Evolutionary conservation across 1,140 invertebrate genomes (phyloP).

Genomic region (Camponotus vicinus): DNA sequence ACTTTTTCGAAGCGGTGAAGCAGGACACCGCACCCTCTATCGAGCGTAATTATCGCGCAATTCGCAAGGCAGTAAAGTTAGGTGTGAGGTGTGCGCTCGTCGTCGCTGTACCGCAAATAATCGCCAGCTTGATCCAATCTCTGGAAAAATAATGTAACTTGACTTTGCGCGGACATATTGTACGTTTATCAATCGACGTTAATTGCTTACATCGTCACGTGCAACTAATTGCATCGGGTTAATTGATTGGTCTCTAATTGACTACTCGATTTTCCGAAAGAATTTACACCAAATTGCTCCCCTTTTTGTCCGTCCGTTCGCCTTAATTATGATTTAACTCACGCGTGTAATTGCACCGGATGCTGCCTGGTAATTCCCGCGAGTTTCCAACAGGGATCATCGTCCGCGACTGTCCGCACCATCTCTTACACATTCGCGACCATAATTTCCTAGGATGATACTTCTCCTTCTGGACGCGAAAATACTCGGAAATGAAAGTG

Average conservation of each 20-base stretch:
- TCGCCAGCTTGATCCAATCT: conserved; percentile 17
- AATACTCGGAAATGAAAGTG: conserved; percentile 73
- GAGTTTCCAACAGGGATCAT: conserved; percentile 41
- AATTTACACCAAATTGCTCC: conserved; percentile 12
- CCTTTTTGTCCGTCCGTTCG: background rate
- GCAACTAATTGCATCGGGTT: background rate
- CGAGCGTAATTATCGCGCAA: conserved; percentile 40
- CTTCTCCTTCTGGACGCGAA: conserved; percentile 63
- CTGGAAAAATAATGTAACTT: conserved; percentile 3
- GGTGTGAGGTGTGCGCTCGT: background rate
- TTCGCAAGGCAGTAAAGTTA: conserved; percentile 29
- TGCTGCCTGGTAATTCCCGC: conserved; percentile 17
- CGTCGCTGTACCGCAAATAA: conserved; percentile 21
- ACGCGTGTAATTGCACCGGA: conserved; percentile 43
- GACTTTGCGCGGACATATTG: background rate
- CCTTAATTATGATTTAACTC: conserved; percentile 56
- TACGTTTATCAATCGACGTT: background rate
- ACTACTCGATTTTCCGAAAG: background rate
- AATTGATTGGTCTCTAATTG: conserved; percentile 19
- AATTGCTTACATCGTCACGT: background rate
- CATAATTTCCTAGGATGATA: conserved; percentile 74
- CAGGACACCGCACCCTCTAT: conserved; percentile 17
- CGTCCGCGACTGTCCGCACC: conserved; percentile 23
- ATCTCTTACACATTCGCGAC: conserved; percentile 36
- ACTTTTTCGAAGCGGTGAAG: conserved; percentile 10